Conservation (phyloP, 2,113 vertebrate species). For the Orthonyx spaldingii region DNA sequence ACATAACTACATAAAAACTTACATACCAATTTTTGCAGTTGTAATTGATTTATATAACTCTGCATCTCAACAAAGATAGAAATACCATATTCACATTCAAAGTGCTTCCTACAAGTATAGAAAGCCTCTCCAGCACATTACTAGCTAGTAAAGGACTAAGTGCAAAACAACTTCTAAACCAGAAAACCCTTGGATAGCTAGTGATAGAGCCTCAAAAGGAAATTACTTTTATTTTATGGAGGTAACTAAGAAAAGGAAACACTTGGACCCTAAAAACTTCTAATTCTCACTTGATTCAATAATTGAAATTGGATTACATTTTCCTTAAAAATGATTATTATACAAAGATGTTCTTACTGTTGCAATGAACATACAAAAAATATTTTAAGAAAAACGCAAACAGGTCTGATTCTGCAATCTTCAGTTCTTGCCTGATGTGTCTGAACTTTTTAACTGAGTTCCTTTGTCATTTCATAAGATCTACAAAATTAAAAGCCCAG, state of each 20-base stretch:
- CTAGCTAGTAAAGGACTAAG: background rate
- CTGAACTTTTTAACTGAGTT: background rate
- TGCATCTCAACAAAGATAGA: background rate
- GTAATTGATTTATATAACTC: background rate
- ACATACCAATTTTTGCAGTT: background rate
- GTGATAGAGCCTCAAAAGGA: background rate
- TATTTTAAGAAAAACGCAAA: background rate
- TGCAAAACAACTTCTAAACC: conserved; percentile 1
- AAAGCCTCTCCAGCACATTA: background rate
- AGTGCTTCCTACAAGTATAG: background rate
- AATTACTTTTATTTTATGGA: background rate
- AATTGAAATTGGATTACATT: background rate
- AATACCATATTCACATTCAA: background rate
- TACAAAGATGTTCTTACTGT: background rate
- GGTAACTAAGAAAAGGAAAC: background rate
- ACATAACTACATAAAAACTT: background rate
- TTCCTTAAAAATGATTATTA: background rate
- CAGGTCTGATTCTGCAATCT: background rate
- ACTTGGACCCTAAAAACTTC: background rate
- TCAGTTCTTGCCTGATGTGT: background rate
- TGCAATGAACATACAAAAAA: background rate
- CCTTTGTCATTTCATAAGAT: background rate
- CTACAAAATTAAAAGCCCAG: background rate
- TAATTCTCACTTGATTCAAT: background rate
- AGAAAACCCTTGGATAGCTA: background rate